A percentile compares a stretch with the other conserved stretches of the same genome.
Conservation (phyloP, 2,113 vertebrate species). For the Phocoena sinus region DNA sequence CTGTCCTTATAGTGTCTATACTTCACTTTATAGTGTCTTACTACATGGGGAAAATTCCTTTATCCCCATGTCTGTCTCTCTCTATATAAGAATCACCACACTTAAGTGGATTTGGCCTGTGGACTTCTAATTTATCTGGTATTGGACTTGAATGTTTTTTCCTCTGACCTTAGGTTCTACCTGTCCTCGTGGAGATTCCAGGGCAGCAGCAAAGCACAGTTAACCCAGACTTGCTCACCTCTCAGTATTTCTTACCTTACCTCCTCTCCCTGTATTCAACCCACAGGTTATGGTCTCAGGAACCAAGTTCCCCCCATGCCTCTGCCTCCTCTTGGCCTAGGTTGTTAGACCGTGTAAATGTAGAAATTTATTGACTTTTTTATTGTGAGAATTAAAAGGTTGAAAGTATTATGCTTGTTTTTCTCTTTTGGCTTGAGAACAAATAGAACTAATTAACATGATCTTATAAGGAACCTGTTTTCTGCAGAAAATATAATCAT, state of each 20-base stretch:
- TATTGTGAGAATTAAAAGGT: neutral
- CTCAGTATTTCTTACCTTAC: neutral
- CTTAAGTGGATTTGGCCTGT: neutral
- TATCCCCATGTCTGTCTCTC: neutral
- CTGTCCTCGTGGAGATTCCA: neutral
- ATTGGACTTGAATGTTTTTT: constrained; percentile 1
- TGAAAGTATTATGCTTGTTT: neutral
- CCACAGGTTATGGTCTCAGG: neutral
- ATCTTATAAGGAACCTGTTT: neutral
- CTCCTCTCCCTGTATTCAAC: neutral
- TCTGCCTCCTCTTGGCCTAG: neutral
- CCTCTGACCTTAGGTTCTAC: neutral
- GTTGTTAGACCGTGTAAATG: neutral
- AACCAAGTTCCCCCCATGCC: neutral
- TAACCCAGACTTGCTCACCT: neutral
- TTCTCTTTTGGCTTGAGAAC: neutral
- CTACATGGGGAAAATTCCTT: neutral
- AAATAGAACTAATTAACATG: neutral
- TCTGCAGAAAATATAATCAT: neutral
- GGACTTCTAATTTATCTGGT: neutral
- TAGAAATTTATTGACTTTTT: neutral
- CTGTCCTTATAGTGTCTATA: neutral
- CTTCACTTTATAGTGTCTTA: neutral
- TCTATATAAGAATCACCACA: neutral
- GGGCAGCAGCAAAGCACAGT: neutral